phyloP scores from a whole-genome alignment of 1,140 invertebrate genomes.

The Hyposmocoma kahamanoa region DNA sequence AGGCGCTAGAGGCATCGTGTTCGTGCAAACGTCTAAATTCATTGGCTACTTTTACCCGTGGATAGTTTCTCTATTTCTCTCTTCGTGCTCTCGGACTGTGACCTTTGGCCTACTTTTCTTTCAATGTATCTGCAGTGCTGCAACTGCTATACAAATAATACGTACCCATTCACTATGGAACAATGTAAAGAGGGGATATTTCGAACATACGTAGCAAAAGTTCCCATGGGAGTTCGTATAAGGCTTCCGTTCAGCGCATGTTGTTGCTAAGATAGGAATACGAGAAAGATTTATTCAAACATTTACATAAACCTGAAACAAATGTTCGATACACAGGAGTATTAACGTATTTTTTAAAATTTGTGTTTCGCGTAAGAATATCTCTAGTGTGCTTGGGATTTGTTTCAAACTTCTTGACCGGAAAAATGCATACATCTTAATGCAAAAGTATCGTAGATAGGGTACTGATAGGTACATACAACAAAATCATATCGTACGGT shows the following conservation, averaged over 20 bases:
- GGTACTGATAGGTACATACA: too few species aligned
- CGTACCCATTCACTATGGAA: background rate
- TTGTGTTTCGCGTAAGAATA: too few species aligned
- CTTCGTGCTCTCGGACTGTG: background rate
- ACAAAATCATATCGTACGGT: too few species aligned
- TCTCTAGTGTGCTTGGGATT: too few species aligned
- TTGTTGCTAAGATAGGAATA: background rate
- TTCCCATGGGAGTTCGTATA: background rate
- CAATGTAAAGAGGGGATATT: background rate
- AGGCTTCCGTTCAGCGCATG: background rate
- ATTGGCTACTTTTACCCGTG: too few species aligned
- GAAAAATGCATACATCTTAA: too few species aligned
- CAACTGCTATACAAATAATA: background rate
- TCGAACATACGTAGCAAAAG: background rate
- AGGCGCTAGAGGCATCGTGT: too few species aligned
- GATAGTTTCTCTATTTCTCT: background rate
- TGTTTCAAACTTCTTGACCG: too few species aligned
- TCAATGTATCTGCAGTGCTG: background rate
- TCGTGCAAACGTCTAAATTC: too few species aligned
- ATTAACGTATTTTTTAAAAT: too few species aligned
- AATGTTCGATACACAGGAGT: too few species aligned
- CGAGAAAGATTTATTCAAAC: constrained; percentile 1
- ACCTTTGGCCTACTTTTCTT: constrained; percentile 2
- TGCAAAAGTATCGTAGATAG: too few species aligned
- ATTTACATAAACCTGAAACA: constrained; percentile 1